phyloP scores from a whole-genome alignment of 2,888 invertebrate genomes.

The Allolobophora icterica region DNA sequence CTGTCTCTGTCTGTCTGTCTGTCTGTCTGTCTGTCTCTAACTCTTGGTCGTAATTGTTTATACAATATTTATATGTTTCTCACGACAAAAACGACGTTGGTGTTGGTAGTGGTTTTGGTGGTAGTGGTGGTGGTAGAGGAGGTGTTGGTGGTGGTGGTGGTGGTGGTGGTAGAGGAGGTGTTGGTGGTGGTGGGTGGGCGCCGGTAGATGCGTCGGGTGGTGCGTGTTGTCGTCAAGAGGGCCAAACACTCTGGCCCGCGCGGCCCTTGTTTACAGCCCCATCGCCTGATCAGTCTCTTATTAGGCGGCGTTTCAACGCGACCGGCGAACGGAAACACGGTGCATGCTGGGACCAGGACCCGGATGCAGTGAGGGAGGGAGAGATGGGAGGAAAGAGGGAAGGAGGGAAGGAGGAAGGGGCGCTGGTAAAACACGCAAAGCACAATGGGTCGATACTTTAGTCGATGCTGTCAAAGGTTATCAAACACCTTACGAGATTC shows the following conservation, averaged over 20 bases:
- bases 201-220: background rate
- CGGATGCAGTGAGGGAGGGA: background rate
- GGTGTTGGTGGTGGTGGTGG: background rate
- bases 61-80: conserved; percentile 29
- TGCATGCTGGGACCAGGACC: conserved; percentile 21
- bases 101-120: background rate
- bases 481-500: conserved; percentile 19
- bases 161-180: background rate
- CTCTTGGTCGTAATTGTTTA: conserved; percentile 12
- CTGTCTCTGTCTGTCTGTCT: too few relatives aligned
- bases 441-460: background rate
- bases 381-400: background rate
- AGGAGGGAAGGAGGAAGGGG: background rate
- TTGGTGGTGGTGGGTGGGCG: background rate
- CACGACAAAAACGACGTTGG: background rate
- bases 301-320: background rate
- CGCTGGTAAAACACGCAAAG: background rate
- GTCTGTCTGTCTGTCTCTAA: background rate
- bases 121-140: background rate
- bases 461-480: conserved; percentile 24
- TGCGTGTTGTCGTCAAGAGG: conserved; percentile 17
- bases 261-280: background rate
- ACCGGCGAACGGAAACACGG: background rate
- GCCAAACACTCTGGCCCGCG: background rate
- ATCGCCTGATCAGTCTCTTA: background rate